Evolutionary conservation across 2,888 invertebrate genomes (phyloP), one percentile per base, ranked within the genome.

Genomic region (Thera britannica): DNA sequence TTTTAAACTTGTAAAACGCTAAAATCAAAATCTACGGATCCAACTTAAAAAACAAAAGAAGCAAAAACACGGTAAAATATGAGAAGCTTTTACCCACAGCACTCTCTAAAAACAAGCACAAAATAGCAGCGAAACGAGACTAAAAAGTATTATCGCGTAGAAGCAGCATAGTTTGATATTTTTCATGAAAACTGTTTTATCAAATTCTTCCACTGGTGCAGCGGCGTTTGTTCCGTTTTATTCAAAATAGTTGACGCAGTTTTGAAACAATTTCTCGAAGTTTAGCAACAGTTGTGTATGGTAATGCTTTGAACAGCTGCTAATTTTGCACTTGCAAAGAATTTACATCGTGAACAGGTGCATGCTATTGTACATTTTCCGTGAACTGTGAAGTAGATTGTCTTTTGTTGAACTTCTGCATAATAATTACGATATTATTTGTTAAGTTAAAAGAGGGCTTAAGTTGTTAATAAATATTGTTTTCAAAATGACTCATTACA

Each of bases 221-320:
- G 66, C 57, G 62, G 66, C 57, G 58, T 69, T 65, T 12, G 58
- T 56, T 67, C 34, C 38, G 56, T 73, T 75, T 72, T 72, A 71
- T 72, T 70, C 65, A 61, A 74, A 72, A 72, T 73, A 75, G 75
- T 73, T 73, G 68, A 68, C 66, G 67, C 72, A 68, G 73, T 73
- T 72, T 12, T 34, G 41, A 65, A 72, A 73, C 68, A 64, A 73
- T 67, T 52, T 75, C 51, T 65, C 35, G 36, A 71, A 73, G 68
- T 69, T 71, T 58, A 62, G 69, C 62, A 68, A 67, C 71, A 64
- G 63, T 67, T 70, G 62, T 55, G 56, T 57, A 67, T 63, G 60
- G 57, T 63, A 66, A 71, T 69, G 72, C 51, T 57, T 65, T 49
- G 36, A 68, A n/a, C 62, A 59, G 55, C 63, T 68, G 55, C 51